Percentiles rank a stretch among this genome's conserved stretches.
Conservation (phyloP, 1,140 invertebrate genomes). For the Anagrus nilaparvatae region DNA sequence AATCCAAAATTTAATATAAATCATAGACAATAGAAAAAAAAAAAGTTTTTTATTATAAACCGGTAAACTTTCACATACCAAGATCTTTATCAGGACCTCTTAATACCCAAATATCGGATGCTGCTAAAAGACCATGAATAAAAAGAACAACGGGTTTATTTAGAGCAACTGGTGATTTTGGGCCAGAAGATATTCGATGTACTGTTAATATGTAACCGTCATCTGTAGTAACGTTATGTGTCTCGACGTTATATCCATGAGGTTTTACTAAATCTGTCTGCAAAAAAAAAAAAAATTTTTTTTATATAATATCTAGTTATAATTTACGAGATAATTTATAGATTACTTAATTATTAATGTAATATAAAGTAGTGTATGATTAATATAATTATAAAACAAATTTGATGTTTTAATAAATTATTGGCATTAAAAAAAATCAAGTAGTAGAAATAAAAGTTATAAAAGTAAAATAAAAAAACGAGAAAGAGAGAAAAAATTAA, state of each 20-base stretch:
- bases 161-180: conserved; percentile 15
- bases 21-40: conserved; percentile 1
- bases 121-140: conserved; percentile 47
- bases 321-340: too few relatives aligned
- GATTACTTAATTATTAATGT: too few relatives aligned
- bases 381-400: too few relatives aligned
- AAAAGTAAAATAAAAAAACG: too few relatives aligned
- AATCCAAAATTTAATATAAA: neutral
- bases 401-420: too few relatives aligned
- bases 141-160: conserved; percentile 39
- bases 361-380: too few relatives aligned
- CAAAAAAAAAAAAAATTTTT: too few relatives aligned
- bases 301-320: too few relatives aligned
- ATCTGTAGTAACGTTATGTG: conserved; percentile 44
- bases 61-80: conserved; percentile 24
- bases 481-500: too few relatives aligned
- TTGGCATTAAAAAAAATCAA: too few relatives aligned
- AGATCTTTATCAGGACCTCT: conserved; percentile 41
- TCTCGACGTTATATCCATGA: conserved; percentile 49
- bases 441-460: too few relatives aligned
- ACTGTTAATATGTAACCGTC: conserved; percentile 51
- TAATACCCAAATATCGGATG: conserved; percentile 46
- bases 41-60: neutral
- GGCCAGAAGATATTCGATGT: conserved; percentile 47
- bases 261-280: conserved; percentile 43